A percentile compares a stretch with the other conserved stretches of the same genome.
Conservation (phyloP, 2,797 vertebrate species). For the Semaprochilodus insignis region DNA sequence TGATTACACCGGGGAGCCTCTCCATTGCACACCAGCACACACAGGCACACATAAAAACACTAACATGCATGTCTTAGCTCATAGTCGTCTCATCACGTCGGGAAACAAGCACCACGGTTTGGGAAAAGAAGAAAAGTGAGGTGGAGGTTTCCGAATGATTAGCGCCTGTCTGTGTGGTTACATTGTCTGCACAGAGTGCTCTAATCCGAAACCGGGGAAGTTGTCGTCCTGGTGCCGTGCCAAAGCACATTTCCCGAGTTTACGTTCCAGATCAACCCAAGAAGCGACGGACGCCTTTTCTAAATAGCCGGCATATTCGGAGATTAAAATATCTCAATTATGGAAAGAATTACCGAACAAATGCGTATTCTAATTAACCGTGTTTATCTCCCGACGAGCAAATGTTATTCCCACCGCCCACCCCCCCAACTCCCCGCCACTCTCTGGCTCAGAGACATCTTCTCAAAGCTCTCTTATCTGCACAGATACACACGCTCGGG, state of each 20-base stretch:
- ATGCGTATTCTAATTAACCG: slow-evolving; percentile 63
- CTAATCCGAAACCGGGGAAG: slow-evolving; percentile 35
- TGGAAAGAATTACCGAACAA: slow-evolving; percentile 62
- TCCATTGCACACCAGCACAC: slow-evolving; percentile 5
- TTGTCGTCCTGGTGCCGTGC: slow-evolving; percentile 39
- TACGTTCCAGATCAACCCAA: slow-evolving; percentile 46
- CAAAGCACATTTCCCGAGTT: slow-evolving; percentile 40
- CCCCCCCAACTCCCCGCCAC: slow-evolving; percentile 22
- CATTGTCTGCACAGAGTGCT: slow-evolving; percentile 18
- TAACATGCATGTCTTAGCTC: slow-evolving; percentile 8
- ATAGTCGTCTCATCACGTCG: slow-evolving; percentile 28
- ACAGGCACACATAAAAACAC: slow-evolving; percentile 17
- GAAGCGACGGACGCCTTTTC: slow-evolving; percentile 54
- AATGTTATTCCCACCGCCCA: slow-evolving; percentile 58
- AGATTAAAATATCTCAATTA: slow-evolving; percentile 66
- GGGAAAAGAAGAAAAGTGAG: background rate
- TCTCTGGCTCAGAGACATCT: slow-evolving; percentile 49
- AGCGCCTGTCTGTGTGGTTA: background rate
- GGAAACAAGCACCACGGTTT: background rate
- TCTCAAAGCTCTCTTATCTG: slow-evolving; percentile 58
- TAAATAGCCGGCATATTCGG: slow-evolving; percentile 53
- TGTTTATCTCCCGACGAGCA: slow-evolving; percentile 67
- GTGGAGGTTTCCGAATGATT: slow-evolving; percentile 44
- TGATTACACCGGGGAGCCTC: slow-evolving; percentile 40
- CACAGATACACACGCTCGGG: slow-evolving; percentile 56